Base-by-base conservation (phyloP, 2,113 vertebrate genomes). In the Mirza zaza region DNA sequence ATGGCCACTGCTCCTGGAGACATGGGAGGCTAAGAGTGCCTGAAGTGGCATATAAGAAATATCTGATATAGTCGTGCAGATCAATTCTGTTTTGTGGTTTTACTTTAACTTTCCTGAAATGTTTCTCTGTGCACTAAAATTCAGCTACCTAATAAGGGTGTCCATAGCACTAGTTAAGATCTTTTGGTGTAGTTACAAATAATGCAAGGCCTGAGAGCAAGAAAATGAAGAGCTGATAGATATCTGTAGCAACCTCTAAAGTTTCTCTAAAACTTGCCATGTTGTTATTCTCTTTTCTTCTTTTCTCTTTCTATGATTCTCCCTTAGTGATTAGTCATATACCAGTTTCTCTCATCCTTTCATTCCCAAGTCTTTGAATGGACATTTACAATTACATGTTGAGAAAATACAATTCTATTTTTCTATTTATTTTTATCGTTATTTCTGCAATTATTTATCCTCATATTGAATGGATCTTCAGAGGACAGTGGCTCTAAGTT, bases 391-490 rank as follows among this genome's bases (percentile, higher is more conserved):
- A 36, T 1, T 75, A 67, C 5, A 50, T 67, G 76, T 92, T 71
- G 34, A n/a, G 8, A 93, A 45, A 95, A 87, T 59, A 29, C 18
- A 77, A 34, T 87, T 90, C 13, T 82, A n/a, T 76, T 75, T 95
- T 94, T 80, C 23, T 77, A 57, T 88, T 87, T 25, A 65, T 86
- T 89, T 95, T 77, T 8, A 77, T 50, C 76, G 39, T 29, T 68
- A 94, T 95, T 94, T 96, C 17, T 85, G 15, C 6, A 73, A 67
- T 76, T 57, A 73, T 67, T 57, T 77, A 68, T 75, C 21, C 13
- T 91, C 39, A 83, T 76, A 79, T 95, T 91, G 9, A 94, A 87
- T 91, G 83, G 83, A 9, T 91, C 81, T 86, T 89, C 50, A 75
- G 73, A 80, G 57, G 6, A 75, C 45, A 91, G 8, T 81, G 63